Conservation (phyloP, 2,113 vertebrate species). For the Vidua chalybeata region DNA sequence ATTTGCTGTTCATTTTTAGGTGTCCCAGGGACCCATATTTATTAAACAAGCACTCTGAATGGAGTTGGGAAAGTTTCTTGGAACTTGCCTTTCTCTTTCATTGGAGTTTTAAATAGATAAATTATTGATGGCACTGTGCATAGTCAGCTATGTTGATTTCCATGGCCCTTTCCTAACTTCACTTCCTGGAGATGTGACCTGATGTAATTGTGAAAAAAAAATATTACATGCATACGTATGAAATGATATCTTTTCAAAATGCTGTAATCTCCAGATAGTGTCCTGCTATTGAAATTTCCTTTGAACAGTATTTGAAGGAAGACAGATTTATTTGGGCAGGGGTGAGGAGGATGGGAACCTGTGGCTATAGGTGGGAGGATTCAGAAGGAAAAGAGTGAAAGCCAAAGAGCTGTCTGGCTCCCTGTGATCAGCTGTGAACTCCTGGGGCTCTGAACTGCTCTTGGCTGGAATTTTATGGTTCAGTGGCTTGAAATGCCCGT, state of each 20-base stretch:
- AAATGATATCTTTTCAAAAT: not conserved
- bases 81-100: not conserved
- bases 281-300: not conserved
- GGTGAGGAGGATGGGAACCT: not conserved
- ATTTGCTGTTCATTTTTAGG: not conserved
- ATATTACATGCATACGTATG: not conserved
- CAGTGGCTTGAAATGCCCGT: not conserved
- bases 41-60: not conserved
- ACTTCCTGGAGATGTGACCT: not conserved
- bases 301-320: not conserved
- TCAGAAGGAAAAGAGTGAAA: not conserved
- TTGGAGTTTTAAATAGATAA: not conserved
- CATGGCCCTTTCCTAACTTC: not conserved
- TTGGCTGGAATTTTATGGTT: not conserved
- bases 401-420: not conserved
- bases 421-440: not conserved
- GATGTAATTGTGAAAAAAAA: not conserved
- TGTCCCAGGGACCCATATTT: not conserved
- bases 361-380: not conserved
- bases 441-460: not conserved
- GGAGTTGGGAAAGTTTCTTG: not conserved
- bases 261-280: not conserved
- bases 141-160: not conserved
- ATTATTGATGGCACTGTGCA: not conserved
- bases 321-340: not conserved